A percentile compares a stretch with the other conserved stretches of the same genome.
Conservation (phyloP, 1,140 invertebrate species). For the Heliothis subflexa region DNA sequence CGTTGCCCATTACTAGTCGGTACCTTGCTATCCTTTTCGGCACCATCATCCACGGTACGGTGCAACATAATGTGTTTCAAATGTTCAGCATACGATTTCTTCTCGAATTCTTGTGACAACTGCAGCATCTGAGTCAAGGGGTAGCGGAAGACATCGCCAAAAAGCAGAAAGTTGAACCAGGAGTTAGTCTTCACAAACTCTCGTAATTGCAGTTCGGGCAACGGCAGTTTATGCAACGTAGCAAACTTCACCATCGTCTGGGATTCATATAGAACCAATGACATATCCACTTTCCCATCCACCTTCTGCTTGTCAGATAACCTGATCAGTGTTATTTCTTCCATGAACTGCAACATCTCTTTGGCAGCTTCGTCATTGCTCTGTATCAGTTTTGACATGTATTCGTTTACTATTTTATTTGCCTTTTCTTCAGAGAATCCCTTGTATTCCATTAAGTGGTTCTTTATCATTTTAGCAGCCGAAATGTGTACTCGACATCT, state of each 20-base stretch:
- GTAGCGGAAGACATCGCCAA: slow-evolving; percentile 88
- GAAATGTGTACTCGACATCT: slow-evolving; percentile 87
- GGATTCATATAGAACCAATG: slow-evolving; percentile 83
- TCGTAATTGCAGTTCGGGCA: slow-evolving; percentile 86
- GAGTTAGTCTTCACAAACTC: slow-evolving; percentile 86
- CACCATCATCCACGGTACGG: slow-evolving; percentile 71
- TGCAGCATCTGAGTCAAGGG: slow-evolving; percentile 87
- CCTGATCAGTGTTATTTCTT: slow-evolving; percentile 75
- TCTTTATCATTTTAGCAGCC: slow-evolving; percentile 83
- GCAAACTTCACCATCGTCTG: slow-evolving; percentile 88
- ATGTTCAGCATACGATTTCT: slow-evolving; percentile 85
- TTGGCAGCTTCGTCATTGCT: slow-evolving; percentile 74
- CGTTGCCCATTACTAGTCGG: slow-evolving; percentile 77
- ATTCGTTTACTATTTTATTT: slow-evolving; percentile 75
- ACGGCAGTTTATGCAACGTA: slow-evolving; percentile 83
- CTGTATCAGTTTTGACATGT: slow-evolving; percentile 77
- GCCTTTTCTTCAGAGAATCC: slow-evolving; percentile 71
- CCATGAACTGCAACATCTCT: slow-evolving; percentile 79
- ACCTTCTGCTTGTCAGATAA: slow-evolving; percentile 70
- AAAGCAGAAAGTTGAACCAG: slow-evolving; percentile 89
- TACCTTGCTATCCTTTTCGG: slow-evolving; percentile 75
- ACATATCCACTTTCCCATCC: slow-evolving; percentile 78
- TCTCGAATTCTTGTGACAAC: slow-evolving; percentile 84
- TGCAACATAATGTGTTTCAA: slow-evolving; percentile 86
- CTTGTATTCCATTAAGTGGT: slow-evolving; percentile 66